A percentile compares a stretch with the other conserved stretches of the same genome.
Evolutionary conservation across 92 coral and sea anemone species (phyloP).

Genomic region (Hydrozoanthus gracilis): DNA sequence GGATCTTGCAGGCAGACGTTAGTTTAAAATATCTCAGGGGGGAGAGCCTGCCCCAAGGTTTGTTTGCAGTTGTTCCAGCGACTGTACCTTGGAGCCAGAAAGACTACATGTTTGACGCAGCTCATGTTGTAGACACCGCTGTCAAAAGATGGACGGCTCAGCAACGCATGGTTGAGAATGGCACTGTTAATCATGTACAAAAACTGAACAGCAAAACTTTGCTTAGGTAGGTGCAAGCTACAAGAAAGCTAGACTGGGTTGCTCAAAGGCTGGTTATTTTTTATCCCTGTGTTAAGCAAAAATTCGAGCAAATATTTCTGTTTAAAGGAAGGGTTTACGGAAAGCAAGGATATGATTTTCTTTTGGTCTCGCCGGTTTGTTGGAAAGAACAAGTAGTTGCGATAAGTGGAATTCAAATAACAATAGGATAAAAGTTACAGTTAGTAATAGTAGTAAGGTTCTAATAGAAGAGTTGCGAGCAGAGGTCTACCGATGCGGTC

Average conservation of each 20-base stretch:
- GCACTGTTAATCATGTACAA: neutral
- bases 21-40: slow-evolving; percentile 6
- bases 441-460: no score
- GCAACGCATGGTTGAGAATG: neutral
- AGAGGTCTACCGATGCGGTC: no score
- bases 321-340: no score
- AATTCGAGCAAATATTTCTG: no score
- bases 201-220: neutral
- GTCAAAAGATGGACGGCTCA: slow-evolving; percentile 15
- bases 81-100: slow-evolving; percentile 6
- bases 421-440: no score
- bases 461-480: no score
- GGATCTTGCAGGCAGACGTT: slow-evolving; percentile 32
- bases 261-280: no score
- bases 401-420: no score
- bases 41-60: slow-evolving; percentile 10
- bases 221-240: slow-evolving; percentile 20
- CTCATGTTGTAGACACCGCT: slow-evolving; percentile 29
- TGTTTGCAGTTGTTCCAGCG: slow-evolving; percentile 30
- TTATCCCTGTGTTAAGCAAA: no score
- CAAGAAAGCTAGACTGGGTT: neutral
- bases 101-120: slow-evolving; percentile 25
- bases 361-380: no score
- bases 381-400: no score
- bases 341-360: no score